Evolutionary conservation across 2,113 vertebrate genomes (phyloP).

Genomic region (Tyrannus savana): DNA sequence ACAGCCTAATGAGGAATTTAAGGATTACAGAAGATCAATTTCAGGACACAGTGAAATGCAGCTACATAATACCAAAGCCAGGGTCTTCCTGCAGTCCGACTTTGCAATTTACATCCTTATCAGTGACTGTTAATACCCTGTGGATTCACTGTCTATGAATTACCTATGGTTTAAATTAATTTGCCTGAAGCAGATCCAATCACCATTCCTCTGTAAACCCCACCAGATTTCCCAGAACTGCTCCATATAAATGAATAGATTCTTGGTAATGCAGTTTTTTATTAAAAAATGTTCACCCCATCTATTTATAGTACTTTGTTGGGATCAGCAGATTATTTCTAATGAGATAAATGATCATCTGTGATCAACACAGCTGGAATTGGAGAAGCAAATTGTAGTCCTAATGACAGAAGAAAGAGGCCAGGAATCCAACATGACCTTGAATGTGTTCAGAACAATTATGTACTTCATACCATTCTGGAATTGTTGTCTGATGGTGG

Average conservation of each 20-base stretch:
- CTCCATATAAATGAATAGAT: slow-evolving; percentile 12
- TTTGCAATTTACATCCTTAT: slow-evolving; percentile 38
- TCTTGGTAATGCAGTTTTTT: slow-evolving; percentile 19
- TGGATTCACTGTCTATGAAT: slow-evolving; percentile 37
- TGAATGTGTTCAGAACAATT: neutral
- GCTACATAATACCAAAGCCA: neutral
- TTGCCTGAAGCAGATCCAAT: slow-evolving; percentile 31
- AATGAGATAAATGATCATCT: neutral
- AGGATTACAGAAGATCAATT: slow-evolving; percentile 47
- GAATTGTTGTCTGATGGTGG: neutral
- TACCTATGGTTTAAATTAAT: slow-evolving; percentile 55
- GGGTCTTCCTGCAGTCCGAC: neutral
- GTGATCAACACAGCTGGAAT: neutral
- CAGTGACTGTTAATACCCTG: slow-evolving; percentile 12
- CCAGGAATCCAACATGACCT: neutral
- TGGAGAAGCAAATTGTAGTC: neutral
- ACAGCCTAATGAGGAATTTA: slow-evolving; percentile 31
- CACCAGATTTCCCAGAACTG: slow-evolving; percentile 45
- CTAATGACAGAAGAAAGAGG: neutral
- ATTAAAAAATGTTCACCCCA: neutral
- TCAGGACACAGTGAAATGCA: slow-evolving; percentile 13
- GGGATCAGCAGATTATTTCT: slow-evolving; percentile 23
- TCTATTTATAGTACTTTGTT: slow-evolving; percentile 6
- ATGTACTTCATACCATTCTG: neutral
- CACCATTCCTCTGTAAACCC: neutral